A percentile compares a stretch with the other conserved stretches of the same genome.
phyloP scores from a whole-genome alignment of 1,140 invertebrate species.

The Meloidogyne exigua region DNA sequence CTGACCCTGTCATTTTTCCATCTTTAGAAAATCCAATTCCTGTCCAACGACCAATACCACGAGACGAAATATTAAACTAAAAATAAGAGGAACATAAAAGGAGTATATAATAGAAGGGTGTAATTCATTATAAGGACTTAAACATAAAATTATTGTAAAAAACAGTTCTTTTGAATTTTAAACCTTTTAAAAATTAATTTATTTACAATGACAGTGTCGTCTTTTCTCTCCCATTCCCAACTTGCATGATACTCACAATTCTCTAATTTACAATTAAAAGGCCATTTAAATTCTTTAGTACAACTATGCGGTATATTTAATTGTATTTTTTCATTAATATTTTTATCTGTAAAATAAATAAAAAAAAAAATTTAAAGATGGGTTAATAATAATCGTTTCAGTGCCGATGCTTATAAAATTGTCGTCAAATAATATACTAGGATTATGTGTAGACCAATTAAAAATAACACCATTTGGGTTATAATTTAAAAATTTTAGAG shows the following conservation, averaged over 20 bases:
- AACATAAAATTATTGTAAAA: no score
- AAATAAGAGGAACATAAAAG: not conserved
- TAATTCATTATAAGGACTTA: no score
- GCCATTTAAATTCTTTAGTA: conserved; percentile 56
- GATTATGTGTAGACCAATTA: no score
- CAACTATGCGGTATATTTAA: conserved; percentile 65
- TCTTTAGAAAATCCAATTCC: conserved; percentile 63
- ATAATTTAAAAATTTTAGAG: no score
- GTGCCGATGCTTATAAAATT: not conserved
- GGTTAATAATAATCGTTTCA: not conserved
- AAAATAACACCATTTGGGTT: not conserved
- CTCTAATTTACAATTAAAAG: conserved; percentile 46
- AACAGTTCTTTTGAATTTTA: no score
- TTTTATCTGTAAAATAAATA: not conserved
- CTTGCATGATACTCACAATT: conserved; percentile 60
- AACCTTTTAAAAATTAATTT: not conserved
- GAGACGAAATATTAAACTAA: conserved; percentile 56
- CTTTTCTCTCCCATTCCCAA: conserved; percentile 47
- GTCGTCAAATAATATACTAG: no score
- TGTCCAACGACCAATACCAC: conserved; percentile 61
- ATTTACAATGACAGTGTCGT: conserved; percentile 24
- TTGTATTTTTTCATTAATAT: not conserved
- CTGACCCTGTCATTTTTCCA: conserved; percentile 58
- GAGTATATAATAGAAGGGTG: no score
- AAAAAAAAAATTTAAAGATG: not conserved